Evolutionary conservation across 2,888 invertebrate genomes (phyloP).

Genomic region (Caenorhabditis sp.): DNA sequence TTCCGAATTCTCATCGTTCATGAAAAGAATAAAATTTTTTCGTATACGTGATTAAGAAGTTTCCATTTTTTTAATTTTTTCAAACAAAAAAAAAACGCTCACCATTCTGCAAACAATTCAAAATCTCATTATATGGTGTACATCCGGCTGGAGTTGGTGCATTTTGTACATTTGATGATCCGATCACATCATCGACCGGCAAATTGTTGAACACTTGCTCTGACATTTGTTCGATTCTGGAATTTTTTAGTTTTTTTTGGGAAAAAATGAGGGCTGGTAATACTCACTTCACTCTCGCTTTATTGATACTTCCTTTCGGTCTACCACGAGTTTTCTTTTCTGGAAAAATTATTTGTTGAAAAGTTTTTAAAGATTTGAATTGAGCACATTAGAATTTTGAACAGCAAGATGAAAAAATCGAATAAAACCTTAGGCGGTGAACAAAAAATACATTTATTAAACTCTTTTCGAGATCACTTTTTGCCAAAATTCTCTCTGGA

Average conservation of each 20-base stretch:
- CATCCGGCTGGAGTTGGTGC: slow-evolving; percentile 7
- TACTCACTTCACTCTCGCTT: slow-evolving; percentile 13
- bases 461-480: no score
- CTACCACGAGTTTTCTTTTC: slow-evolving; percentile 27
- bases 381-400: not conserved
- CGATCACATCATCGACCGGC: not conserved
- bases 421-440: no score
- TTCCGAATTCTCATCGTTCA: no score
- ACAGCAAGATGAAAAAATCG: no score
- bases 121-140: slow-evolving; percentile 20
- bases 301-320: slow-evolving; percentile 30
- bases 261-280: not conserved
- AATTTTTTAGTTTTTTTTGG: not conserved
- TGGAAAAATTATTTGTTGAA: no score
- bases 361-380: not conserved
- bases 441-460: no score
- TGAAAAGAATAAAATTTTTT: no score
- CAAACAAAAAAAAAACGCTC: no score
- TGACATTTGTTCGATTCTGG: not conserved
- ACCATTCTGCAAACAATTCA: slow-evolving; percentile 32
- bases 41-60: no score
- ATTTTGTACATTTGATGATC: not conserved
- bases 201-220: not conserved
- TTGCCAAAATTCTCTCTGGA: no score
- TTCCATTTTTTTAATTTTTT: no score